Evolutionary conservation across 2,797 vertebrate genomes (phyloP), one percentile per base, ranked within the genome.

Genomic region (Craterocephalus amniculus): DNA sequence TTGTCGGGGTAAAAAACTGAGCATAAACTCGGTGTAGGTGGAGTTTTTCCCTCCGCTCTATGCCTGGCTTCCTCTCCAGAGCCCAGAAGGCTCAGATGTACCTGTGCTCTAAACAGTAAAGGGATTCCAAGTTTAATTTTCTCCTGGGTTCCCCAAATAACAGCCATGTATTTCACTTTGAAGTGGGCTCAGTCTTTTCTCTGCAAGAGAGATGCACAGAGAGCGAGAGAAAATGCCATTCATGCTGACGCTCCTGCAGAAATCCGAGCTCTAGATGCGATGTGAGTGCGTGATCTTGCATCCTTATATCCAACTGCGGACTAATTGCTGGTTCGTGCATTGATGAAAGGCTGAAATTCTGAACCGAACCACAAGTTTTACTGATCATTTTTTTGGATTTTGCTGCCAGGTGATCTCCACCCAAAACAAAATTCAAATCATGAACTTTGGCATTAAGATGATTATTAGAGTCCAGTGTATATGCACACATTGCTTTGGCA

Each of bases 71-170:
- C 43, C 40, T 43, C 48, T 68, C 36, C 45, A 9, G 55, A 77
- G 34, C 74, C 43, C 54, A 67, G 62, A 63, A 58, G 79, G 45
- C 24, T 76, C 40, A 6, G 24, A 65, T 29, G 14, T 71, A 84
- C 10, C 31, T 52, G 43, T 24, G 31, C 60, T 63, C 58, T 6
- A 22, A 66, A 52, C 38, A 34, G 72, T 69, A 71, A 81, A 80
- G 74, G 22, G 29, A 67, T 71, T 69, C 29, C 20, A 51, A 58
- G 63, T 80, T 69, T 45, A 36, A 74, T 82, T 74, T 80, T 74
- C 58, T 70, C 60, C 43, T 24, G 12, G 24, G 52, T 22, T 64
- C 35, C 58, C 55, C 32, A 64, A 72, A 72, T 45, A 70, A 35
- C 64, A 61, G 61, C 16, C 27, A 22, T 24, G 54, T 3, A 2